Evolutionary conservation across 2,888 invertebrate species (phyloP), one percentile per base, ranked within the genome.

Genomic region (Bellardia pandia): DNA sequence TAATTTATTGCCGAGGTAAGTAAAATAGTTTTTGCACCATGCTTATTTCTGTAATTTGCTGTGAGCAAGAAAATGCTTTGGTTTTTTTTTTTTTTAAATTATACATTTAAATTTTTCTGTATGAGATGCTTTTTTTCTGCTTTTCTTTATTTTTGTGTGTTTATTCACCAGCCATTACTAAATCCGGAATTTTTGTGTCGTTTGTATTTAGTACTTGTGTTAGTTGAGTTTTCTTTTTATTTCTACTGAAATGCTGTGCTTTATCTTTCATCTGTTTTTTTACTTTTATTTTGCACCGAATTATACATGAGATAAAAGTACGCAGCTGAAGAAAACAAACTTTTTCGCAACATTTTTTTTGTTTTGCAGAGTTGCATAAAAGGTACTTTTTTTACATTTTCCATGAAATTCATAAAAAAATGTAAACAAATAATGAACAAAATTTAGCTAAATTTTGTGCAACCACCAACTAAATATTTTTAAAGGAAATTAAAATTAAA

Each of bases 161-260:
- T 56, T 45, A 30, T 79, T 71, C 30, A 30, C 11, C 40, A n/a
- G 33, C 45, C 56, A 69, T 75, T 72, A 53, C 77, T 69, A 86
- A 86, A 83, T 79, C 86, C 78, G 79, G 79, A 86, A 72, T 84
- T 81, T 86, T 81, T 60, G 40, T 75, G 58, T 62, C 42, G 30
- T 51, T 66, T 72, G 40, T 53, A 16, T 62, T 71, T 75, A 75
- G 23, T 80, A 23, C 51, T 74, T 77, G 64, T 68, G 8, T 42
- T 69, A 16, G 48, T 72, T 76, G 71, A 9, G 11, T 69, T 37
- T 62, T 58, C 40, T 80, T 72, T 64, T 62, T 40, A 51, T 23
- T 64, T 64, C 14, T 69, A 40, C 56, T 51, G 33, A 48, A 58
- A 40, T 75, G 56, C 75, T 62, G n/a, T 76, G 58, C 11, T 80